Evolutionary conservation across 2,113 vertebrate genomes (phyloP), one percentile per base, ranked within the genome.

Genomic region (Petrocephalus zakoni): DNA sequence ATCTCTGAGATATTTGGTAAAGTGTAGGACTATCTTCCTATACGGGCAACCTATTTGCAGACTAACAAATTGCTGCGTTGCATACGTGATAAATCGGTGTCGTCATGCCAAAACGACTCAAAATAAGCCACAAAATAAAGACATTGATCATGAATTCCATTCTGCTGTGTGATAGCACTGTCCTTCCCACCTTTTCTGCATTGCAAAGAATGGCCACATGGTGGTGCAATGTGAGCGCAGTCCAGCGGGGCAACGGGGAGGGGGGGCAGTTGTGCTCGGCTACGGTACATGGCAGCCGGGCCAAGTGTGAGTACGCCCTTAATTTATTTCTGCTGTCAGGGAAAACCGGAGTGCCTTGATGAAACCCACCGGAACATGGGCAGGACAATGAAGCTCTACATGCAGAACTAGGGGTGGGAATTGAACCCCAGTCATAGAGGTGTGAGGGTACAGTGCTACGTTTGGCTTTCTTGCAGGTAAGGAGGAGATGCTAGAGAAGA

Each of bases 401-500:
- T 42, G 72, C 37, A 78, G 72, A 78, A 42, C 15, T 7, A 2
- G 34, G 34, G 34, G 61, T 37, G 34, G 72, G 34, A 42, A 7
- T 42, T 19, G 15, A 78, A 37, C 34, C 34, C 15, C 34, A 19
- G 34, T 29, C 37, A 4, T 37, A 29, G 72, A 42, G 72, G 34
- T 42, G 10, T 37, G 34, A 78, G 72, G 72, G 5, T 42, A 42
- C 34, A 75, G 29, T 37, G 29, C 29, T 75, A 11, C 15, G 89
- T 89, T 42, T 85, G 85, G 87, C 51, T 89, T 91, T 89, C 89
- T 89, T 92, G 90, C 93, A 99, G 98, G 98, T 90, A 99, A 99
- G 91, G 98, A 99, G 93, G 95, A 95, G 52, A 97, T 98, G 97
- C 94, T 99, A 92, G 96, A 97, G 93, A 95, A 97, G 93, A 96